Evolutionary conservation across 2,113 vertebrate genomes (phyloP), one percentile per base, ranked within the genome.

Genomic region (Miniopterus natalensis): DNA sequence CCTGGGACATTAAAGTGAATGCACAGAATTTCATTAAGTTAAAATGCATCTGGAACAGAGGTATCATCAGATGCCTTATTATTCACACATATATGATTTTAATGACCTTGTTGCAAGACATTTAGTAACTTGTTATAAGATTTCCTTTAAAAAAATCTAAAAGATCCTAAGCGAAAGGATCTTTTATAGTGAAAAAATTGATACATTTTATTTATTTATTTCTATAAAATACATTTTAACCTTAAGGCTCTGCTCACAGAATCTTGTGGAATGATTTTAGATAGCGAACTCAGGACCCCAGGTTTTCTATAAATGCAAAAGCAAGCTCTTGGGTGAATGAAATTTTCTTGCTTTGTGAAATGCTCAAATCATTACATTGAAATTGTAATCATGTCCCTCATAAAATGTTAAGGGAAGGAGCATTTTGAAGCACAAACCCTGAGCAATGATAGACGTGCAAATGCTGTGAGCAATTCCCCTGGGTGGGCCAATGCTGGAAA

Each of bases 251-350:
- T 74, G 20, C 29, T 91, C 61, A 94, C 12, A 90, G 68, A 87
- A 47, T 21, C 15, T 63, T 87, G 29, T 29, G 40, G 23, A 59
- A 1, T 80, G 47, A 91, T 57, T 92, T 89, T 20, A 31, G 25
- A 74, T 36, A 31, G 25, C 49, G 55, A 89, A 63, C 70, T 90
- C 27, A 40, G 42, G 55, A 55, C 15, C 29, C 5, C 45, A 70
- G 55, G 51, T 51, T 57, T 66, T 7, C 63, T n/a, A 21, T 89
- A 93, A 86, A 61, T 89, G 21, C 55, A 85, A 68, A 93, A 55
- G 27, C 0, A 29, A 13, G 6, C 2, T 73, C 45, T 68, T 27
- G 3, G 23, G 27, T 77, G 25, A 51, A 40, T 31, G 36, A 85
- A 92, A 70, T 23, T 36, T 5, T n/a, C 51, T 90, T 90, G 36